Percentiles rank a stretch among this genome's conserved stretches.
Conservation (phyloP, 2,797 vertebrate species). For the Denticeps clupeoides region DNA sequence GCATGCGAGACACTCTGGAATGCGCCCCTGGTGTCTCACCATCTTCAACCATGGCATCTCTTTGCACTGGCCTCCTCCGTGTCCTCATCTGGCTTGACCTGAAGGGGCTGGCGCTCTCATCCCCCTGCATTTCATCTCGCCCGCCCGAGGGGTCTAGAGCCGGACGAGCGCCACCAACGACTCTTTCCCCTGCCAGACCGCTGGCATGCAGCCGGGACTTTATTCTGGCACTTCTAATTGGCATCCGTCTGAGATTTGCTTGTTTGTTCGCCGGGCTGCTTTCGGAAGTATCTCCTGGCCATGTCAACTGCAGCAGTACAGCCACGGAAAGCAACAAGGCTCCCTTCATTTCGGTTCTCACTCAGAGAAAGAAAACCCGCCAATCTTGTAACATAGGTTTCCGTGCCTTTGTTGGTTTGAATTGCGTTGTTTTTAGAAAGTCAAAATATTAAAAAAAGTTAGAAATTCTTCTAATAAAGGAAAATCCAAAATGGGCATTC, state of each 20-base stretch:
- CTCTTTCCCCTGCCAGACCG: slow-evolving; percentile 29
- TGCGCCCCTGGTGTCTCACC: slow-evolving; percentile 59
- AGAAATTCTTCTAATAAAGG: too few species aligned
- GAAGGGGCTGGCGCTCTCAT: slow-evolving; percentile 24
- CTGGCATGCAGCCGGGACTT: slow-evolving; percentile 31
- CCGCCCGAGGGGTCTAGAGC: slow-evolving; percentile 30
- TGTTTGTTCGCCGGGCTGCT: slow-evolving; percentile 39
- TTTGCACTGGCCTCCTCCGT: slow-evolving; percentile 36
- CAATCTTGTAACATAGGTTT: slow-evolving; percentile 18
- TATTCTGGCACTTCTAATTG: slow-evolving; percentile 31
- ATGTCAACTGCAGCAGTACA: slow-evolving; percentile 57
- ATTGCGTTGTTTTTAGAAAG: too few species aligned
- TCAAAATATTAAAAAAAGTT: too few species aligned
- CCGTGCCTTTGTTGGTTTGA: slow-evolving; percentile 13
- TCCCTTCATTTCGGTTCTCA: slow-evolving; percentile 58
- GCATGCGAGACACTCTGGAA: slow-evolving; percentile 61
- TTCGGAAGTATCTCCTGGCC: slow-evolving; percentile 55
- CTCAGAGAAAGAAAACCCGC: slow-evolving; percentile 22
- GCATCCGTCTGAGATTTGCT: slow-evolving; percentile 35
- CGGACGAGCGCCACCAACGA: slow-evolving; percentile 6
- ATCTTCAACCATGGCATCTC: slow-evolving; percentile 56
- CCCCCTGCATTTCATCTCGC: slow-evolving; percentile 39
- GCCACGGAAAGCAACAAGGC: slow-evolving; percentile 48
- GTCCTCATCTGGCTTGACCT: slow-evolving; percentile 24
- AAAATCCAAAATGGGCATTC: too few species aligned